Conservation (phyloP, 2,888 invertebrate genomes). For the Crepidodera aurea region DNA sequence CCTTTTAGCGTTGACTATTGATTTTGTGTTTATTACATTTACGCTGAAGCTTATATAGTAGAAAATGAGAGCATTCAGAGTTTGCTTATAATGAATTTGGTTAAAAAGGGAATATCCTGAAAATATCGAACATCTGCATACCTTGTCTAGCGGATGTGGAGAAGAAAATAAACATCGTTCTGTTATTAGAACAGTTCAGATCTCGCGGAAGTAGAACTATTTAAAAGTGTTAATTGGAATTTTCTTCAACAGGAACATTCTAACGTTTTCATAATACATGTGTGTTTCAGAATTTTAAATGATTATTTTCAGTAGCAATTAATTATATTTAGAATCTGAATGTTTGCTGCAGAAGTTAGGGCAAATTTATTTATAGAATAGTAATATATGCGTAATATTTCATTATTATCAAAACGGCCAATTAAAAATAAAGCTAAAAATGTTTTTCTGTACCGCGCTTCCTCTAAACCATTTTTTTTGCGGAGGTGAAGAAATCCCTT, state of each 20-base stretch:
- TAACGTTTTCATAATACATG: background rate
- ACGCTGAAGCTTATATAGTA: background rate
- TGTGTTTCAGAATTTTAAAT: no score
- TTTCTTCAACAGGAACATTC: background rate
- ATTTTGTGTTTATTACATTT: background rate
- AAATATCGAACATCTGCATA: constrained; percentile 12
- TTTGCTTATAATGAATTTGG: background rate
- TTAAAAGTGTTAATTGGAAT: constrained; percentile 1
- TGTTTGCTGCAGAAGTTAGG: no score
- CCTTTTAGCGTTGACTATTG: background rate
- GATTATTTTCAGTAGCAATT: no score
- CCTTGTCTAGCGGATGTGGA: constrained; percentile 13
- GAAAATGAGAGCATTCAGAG: background rate
- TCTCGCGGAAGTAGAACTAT: background rate
- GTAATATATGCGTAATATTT: no score
- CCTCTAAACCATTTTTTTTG: no score
- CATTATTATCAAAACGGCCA: no score
- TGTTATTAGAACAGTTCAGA: background rate
- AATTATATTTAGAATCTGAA: no score
- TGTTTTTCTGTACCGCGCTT: no score
- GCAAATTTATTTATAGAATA: no score
- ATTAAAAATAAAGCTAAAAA: no score
- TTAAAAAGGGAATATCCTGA: constrained; percentile 7
- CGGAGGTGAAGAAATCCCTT: no score
- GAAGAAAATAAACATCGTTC: constrained; percentile 15